Conservation (phyloP, 2,797 vertebrate species). For the Dermochelys coriacea region DNA sequence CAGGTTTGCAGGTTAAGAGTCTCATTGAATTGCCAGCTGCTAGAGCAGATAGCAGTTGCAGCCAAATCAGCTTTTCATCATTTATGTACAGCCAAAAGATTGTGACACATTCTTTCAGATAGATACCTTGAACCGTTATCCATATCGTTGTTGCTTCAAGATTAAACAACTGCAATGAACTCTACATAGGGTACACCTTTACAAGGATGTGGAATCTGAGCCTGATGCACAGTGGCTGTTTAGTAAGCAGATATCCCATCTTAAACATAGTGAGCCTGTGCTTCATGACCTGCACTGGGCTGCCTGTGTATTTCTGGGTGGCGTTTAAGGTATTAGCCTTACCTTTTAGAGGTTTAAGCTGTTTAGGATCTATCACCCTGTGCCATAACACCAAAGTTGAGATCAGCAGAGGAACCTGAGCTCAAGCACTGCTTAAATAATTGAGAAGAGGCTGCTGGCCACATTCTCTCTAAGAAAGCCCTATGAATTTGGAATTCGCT, state of each 20-base stretch:
- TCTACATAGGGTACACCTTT: not conserved
- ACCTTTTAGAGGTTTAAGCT: not conserved
- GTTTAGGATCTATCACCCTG: not conserved
- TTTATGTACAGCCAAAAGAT: fast-evolving
- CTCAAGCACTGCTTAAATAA: not conserved
- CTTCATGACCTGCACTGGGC: not conserved
- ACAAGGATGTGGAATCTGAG: not conserved
- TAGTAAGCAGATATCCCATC: not conserved
- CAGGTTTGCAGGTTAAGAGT: not conserved
- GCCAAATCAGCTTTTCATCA: not conserved
- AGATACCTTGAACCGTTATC: not conserved
- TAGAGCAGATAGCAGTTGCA: not conserved
- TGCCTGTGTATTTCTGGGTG: not conserved
- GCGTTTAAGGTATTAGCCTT: not conserved
- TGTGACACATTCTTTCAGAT: not conserved
- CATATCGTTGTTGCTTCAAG: not conserved
- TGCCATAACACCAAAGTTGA: not conserved
- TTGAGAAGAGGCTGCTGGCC: not conserved
- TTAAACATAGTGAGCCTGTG: not conserved
- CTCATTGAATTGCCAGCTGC: not conserved
- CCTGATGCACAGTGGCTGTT: not conserved
- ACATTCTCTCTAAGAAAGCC: not conserved
- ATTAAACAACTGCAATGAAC: not conserved
- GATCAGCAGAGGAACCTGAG: not conserved
- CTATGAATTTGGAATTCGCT: not conserved